Base-by-base conservation (phyloP, 2,797 vertebrate genomes). In the Leptatherina wallacei region DNA sequence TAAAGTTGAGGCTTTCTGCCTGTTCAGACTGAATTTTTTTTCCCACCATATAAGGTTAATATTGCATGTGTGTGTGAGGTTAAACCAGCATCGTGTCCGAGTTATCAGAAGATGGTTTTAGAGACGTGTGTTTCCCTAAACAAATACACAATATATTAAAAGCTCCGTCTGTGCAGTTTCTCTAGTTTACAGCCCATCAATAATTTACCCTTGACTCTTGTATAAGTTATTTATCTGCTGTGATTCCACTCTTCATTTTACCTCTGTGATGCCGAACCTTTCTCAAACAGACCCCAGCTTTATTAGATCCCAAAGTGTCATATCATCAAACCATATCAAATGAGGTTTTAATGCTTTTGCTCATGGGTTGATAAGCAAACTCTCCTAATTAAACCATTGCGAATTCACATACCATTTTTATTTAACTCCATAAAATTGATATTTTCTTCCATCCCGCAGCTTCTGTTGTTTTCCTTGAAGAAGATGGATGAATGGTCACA, bases 401-500 rank as follows among this genome's bases (percentile, higher is more conserved):
- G 3, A 80, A 63, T 71, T 69, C 42, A 47, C 24, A 55, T 36
- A 9, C 33, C 33, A 22, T 60, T 68, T 80, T 73, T 11, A 20
- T 61, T 57, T 29, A 78, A 55, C 65, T 16, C 36, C 16, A 27
- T 55, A 68, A 59, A 77, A 71, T 84, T 86, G 57, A 71, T 80
- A 63, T 62, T 62, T 69, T 85, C 63, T 72, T 65, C 61, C 73
- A 85, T 70, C 73, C 65, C 44, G 44, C 62, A 16, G 36, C 64
- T 65, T 85, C 65, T 80, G 68, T 82, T 83, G 58, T 76, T 69
- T 61, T 78, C 72, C 49, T 59, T 82, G 72, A 82, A 73, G 81
- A 88, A 86, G 87, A 88, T 73, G 73, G 87, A 91, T 86, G 81
- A 80, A 88, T 69, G 57, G 58, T 78, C 65, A 40, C 79, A 77